Percentiles rank a stretch among this genome's conserved stretches.
These are phyloP conservation scores for Eristalis tenax DNA, from an alignment of 2,888 invertebrate species.

Conservation along the genomic window DNA sequence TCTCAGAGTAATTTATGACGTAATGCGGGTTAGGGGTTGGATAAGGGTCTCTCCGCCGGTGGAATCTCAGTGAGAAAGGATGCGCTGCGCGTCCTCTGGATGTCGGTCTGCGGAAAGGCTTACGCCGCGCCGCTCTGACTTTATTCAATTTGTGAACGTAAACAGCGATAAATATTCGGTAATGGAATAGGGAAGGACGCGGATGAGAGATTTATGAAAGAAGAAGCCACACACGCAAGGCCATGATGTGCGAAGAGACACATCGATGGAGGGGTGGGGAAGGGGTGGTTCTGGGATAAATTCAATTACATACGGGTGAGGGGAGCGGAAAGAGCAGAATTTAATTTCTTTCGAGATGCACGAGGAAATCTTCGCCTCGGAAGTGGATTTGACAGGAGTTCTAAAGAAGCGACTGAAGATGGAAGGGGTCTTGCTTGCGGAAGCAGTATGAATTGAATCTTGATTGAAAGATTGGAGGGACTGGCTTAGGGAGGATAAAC, in stretches of 20 bases:
- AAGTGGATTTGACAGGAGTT: not conserved
- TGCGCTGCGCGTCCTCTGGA: conserved; percentile 1
- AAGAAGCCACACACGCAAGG: not conserved
- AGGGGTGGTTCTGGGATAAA: conserved; percentile 39
- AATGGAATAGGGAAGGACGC: conserved; percentile 8
- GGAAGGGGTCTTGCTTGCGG: not conserved
- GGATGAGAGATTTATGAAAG: conserved; percentile 16
- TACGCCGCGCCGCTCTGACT: conserved; percentile 33
- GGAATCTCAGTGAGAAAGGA: conserved; percentile 6
- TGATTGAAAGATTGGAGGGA: not conserved
- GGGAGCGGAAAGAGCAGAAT: not conserved
- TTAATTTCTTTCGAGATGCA: not conserved
- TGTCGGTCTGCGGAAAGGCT: conserved; percentile 41
- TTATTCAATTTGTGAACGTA: conserved; percentile 66
- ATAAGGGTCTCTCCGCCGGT: conserved; percentile 49
- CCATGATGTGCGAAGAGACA: conserved; percentile 13
- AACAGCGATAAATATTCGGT: conserved; percentile 62
- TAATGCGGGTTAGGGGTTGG: conserved; percentile 56
- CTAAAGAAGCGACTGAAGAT: not conserved
- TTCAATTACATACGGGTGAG: conserved; percentile 43
- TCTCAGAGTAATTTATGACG: conserved; percentile 53
- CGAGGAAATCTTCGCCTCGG: not conserved
- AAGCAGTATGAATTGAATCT: not conserved
- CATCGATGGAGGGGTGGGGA: not conserved
- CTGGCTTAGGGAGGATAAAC: too few species aligned